phyloP scores from a whole-genome alignment of 1,140 invertebrate genomes.

The Chrysoperla carnea region DNA sequence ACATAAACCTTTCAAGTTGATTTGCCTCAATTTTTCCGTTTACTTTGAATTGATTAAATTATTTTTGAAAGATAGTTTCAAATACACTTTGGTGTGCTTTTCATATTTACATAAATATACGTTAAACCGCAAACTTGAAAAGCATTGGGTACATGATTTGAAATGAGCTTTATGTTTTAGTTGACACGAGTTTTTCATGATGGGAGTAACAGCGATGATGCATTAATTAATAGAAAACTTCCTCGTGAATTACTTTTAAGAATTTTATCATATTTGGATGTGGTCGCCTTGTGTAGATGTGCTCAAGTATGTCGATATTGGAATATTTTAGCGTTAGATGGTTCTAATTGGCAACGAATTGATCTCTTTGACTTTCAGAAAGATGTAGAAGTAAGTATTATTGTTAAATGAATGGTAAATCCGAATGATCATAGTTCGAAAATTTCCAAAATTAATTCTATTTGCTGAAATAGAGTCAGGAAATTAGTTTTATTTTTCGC shows the following conservation, averaged over 20 bases:
- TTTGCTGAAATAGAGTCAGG: background rate
- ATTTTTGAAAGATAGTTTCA: too few species aligned
- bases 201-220: constrained; percentile 51
- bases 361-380: constrained; percentile 97
- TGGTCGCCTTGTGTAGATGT: constrained; percentile 92
- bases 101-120: too few species aligned
- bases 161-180: too few species aligned
- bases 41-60: too few species aligned
- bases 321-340: constrained; percentile 95
- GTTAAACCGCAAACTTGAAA: too few species aligned
- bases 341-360: constrained; percentile 98
- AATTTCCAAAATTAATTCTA: background rate
- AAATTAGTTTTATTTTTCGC: too few species aligned
- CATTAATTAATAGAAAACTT: constrained; percentile 87
- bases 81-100: too few species aligned
- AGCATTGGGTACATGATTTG: too few species aligned
- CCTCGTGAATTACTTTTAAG: constrained; percentile 87
- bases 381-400: constrained; percentile 74
- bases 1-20: too few species aligned
- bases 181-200: constrained; percentile 32
- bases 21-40: too few species aligned
- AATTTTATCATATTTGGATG: constrained; percentile 96
- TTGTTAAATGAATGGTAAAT: background rate
- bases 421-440: background rate
- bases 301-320: constrained; percentile 93